Evolutionary conservation across 2,113 vertebrate genomes (phyloP).

Genomic region (Stigmatopora nigra): DNA sequence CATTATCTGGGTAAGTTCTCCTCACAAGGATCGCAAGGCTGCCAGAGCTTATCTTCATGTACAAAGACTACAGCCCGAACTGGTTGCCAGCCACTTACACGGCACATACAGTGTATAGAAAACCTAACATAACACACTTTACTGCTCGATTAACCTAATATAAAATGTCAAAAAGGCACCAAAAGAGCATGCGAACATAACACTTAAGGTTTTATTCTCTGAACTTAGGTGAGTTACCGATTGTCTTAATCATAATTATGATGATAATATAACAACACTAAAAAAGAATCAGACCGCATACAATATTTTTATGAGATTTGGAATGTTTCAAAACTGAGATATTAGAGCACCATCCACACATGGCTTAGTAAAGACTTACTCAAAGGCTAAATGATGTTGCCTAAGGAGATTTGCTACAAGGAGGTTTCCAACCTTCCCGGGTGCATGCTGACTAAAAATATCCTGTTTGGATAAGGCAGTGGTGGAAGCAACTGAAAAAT

Average conservation of each 20-base stretch:
- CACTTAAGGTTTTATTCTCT: too few species aligned
- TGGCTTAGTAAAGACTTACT: slow-evolving; percentile 23
- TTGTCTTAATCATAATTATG: not conserved
- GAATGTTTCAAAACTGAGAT: slow-evolving; percentile 30
- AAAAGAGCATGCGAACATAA: too few species aligned
- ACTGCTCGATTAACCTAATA: too few species aligned
- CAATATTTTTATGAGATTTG: slow-evolving; percentile 19
- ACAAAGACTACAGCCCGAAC: too few species aligned
- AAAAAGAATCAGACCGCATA: slow-evolving; percentile 1
- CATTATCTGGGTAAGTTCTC: too few species aligned
- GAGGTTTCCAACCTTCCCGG: slow-evolving; percentile 48
- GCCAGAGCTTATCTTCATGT: too few species aligned
- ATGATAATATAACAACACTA: not conserved
- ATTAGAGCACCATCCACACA: not conserved
- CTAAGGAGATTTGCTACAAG: slow-evolving; percentile 40
- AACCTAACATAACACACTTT: too few species aligned
- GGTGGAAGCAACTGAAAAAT: slow-evolving; percentile 38
- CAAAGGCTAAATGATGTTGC: slow-evolving; percentile 31
- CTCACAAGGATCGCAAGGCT: too few species aligned
- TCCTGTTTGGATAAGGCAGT: slow-evolving; percentile 36
- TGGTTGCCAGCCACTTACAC: too few species aligned
- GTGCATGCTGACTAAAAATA: slow-evolving; percentile 55
- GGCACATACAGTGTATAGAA: too few species aligned
- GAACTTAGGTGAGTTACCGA: too few species aligned
- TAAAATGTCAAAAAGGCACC: too few species aligned